phyloP scores from a whole-genome alignment of 2,797 vertebrate genomes.

The Crax fasciolata region DNA sequence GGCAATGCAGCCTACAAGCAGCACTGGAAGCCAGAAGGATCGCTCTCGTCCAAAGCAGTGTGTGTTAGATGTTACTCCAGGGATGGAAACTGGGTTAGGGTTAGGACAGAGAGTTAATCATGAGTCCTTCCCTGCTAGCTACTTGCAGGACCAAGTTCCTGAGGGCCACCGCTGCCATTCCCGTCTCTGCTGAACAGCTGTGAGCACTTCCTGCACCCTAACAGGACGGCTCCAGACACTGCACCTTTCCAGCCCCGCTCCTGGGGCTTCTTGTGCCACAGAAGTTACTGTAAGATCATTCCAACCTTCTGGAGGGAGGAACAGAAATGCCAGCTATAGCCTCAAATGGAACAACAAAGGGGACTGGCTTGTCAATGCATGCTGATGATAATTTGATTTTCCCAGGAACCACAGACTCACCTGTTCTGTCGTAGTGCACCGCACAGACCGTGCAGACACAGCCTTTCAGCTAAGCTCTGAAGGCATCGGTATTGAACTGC shows the following conservation, averaged over 20 bases:
- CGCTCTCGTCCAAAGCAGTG: background rate
- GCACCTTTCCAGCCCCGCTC: background rate
- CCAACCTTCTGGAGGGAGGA: background rate
- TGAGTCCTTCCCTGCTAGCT: background rate
- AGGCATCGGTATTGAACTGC: background rate
- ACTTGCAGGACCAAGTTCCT: background rate
- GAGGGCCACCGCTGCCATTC: background rate
- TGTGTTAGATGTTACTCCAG: background rate
- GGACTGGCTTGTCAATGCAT: no score
- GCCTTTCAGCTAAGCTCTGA: background rate
- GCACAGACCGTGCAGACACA: background rate
- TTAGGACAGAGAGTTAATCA: background rate
- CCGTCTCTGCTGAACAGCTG: background rate
- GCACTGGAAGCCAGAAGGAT: background rate
- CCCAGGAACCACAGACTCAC: background rate
- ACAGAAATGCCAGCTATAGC: background rate
- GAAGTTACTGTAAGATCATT: background rate
- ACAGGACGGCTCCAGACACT: background rate
- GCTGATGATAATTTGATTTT: background rate
- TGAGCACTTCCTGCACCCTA: background rate
- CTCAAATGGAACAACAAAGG: background rate
- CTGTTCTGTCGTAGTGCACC: background rate
- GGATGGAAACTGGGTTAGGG: background rate
- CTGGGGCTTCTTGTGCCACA: fast-evolving
- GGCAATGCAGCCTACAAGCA: background rate